Percentiles rank a stretch among this genome's conserved stretches.
Conservation (phyloP, 1,140 invertebrate genomes). For the Sarcophaga peregrina region DNA sequence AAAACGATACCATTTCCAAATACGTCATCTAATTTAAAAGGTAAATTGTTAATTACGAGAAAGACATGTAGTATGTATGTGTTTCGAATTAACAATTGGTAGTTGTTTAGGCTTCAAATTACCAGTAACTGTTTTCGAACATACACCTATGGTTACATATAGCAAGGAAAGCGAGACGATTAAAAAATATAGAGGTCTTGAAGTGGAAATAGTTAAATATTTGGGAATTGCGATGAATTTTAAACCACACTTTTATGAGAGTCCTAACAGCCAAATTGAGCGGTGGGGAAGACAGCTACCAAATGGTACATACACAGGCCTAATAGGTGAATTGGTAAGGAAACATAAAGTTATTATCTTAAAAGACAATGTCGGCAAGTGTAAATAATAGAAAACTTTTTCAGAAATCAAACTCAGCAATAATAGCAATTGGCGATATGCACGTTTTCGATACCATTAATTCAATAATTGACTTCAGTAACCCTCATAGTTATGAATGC, state of each 20-base stretch:
- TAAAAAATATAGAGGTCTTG: conserved; percentile 70
- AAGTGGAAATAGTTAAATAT: conserved; percentile 76
- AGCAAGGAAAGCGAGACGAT: conserved; percentile 53
- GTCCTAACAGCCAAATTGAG: conserved; percentile 69
- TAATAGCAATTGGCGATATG: conserved; percentile 81
- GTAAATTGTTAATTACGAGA: conserved; percentile 25
- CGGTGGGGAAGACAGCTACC: conserved; percentile 74
- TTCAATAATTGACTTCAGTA: conserved; percentile 78
- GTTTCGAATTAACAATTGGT: neutral
- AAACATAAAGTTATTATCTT: neutral
- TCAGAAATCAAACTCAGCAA: conserved; percentile 70
- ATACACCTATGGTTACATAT: conserved; percentile 75
- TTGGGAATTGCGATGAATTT: conserved; percentile 79
- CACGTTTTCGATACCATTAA: conserved; percentile 78
- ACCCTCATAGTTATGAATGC: conserved; percentile 83
- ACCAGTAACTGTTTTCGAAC: conserved; percentile 75
- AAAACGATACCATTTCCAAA: conserved; percentile 50
- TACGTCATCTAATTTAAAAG: conserved; percentile 51
- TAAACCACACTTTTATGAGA: conserved; percentile 71
- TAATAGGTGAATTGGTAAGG: conserved; percentile 76
- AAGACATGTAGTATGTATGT: no score
- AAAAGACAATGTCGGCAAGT: neutral
- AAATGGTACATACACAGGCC: conserved; percentile 75
- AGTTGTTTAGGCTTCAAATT: conserved; percentile 64
- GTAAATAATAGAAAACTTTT: neutral